Evolutionary conservation across 2,797 vertebrate species (phyloP).

Genomic region (Alosa sapidissima): DNA sequence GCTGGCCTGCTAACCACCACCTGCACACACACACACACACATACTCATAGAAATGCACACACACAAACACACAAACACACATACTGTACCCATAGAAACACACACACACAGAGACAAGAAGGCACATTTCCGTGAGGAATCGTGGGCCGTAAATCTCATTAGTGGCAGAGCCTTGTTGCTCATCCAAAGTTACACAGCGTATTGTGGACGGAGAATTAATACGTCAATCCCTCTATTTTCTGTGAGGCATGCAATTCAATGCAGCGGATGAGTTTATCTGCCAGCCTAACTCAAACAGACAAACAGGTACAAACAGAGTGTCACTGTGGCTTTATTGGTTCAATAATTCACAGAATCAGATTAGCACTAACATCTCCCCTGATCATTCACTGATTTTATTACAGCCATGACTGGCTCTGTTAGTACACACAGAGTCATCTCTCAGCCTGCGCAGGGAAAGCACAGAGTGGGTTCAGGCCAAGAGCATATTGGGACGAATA

Average conservation of each 20-base stretch:
- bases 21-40: no score
- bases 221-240: neutral
- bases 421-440: neutral
- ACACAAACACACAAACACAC: neutral
- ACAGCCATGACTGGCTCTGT: neutral
- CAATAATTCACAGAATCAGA: neutral
- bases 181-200: neutral
- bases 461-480: neutral
- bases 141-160: neutral
- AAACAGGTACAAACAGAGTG: neutral
- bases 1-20: neutral
- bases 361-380: neutral
- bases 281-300: neutral
- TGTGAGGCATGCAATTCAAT: neutral
- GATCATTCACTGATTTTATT: neutral
- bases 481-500: neutral
- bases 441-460: neutral
- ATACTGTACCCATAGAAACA: neutral
- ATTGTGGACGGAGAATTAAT: neutral
- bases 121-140: neutral
- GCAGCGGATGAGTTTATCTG: neutral
- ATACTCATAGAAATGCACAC: neutral
- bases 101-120: neutral
- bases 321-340: neutral
- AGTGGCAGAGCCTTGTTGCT: neutral